These are phyloP conservation scores for Microtus pennsylvanicus DNA, from an alignment of 2,113 vertebrate genomes.

Conservation along the genomic window DNA sequence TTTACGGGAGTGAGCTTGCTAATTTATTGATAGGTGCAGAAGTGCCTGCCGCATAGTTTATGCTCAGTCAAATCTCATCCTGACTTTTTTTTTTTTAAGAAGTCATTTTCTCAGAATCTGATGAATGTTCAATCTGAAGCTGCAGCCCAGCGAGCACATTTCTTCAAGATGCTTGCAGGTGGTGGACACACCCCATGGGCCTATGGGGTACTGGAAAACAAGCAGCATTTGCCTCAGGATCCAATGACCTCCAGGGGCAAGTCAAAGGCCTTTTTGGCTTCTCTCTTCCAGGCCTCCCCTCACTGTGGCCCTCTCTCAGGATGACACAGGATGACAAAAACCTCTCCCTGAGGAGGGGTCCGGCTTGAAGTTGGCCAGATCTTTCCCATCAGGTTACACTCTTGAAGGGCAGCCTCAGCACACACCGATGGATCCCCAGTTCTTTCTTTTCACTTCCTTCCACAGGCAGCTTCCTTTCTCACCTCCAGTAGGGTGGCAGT, in stretches of 20 bases:
- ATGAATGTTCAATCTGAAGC: background rate
- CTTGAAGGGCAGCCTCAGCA: background rate
- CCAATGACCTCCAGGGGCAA: background rate
- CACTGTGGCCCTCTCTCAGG: background rate
- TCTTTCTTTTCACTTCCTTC: background rate
- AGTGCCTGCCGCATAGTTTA: background rate
- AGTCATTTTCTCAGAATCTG: conserved; percentile 1
- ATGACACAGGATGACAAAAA: background rate
- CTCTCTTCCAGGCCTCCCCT: background rate
- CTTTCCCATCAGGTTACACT: background rate
- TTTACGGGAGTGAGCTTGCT: background rate
- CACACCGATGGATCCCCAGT: background rate
- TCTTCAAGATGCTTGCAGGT: background rate
- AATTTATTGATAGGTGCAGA: conserved; percentile 32
- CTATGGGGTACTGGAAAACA: background rate
- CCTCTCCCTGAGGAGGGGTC: background rate
- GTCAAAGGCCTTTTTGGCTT: background rate
- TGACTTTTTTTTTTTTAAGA: background rate
- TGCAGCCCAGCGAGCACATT: background rate
- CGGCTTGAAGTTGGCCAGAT: background rate
- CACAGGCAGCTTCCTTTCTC: background rate
- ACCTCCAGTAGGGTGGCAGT: background rate
- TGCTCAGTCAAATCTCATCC: conserved; percentile 1
- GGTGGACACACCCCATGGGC: background rate
- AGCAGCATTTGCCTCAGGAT: background rate